phyloP scores from a whole-genome alignment of 1,140 invertebrate species.

The Drosophila simulans region DNA sequence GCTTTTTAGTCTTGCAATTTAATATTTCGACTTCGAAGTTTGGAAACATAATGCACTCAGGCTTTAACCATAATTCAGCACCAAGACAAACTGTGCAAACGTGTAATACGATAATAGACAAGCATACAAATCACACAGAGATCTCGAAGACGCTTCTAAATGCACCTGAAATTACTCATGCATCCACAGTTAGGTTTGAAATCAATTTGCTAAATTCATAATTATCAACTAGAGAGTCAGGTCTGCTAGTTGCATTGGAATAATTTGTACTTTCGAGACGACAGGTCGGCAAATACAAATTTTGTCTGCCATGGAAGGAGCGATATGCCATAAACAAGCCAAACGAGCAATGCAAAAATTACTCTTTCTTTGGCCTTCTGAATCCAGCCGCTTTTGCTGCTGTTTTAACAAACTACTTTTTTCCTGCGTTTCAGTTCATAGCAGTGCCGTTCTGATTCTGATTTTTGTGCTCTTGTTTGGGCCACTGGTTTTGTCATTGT shows the following conservation, averaged over 20 bases:
- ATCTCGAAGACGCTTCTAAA: neutral
- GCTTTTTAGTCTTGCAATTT: neutral
- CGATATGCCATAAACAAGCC: conserved; percentile 73
- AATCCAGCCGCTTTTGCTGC: conserved; percentile 5
- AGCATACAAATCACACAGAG: neutral
- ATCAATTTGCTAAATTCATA: conserved; percentile 35
- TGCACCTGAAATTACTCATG: neutral
- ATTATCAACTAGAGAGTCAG: conserved; percentile 11
- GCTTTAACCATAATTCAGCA: neutral
- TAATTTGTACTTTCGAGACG: conserved; percentile 42
- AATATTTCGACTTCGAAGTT: neutral
- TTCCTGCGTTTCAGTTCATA: conserved; percentile 12
- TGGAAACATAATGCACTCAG: neutral
- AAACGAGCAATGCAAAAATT: conserved; percentile 44
- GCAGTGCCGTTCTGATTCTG: conserved; percentile 19
- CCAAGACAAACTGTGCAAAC: neutral
- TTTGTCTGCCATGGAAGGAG: conserved; percentile 61
- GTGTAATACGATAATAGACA: too few relatives aligned
- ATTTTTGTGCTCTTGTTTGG: conserved; percentile 43
- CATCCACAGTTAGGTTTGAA: neutral
- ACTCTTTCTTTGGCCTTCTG: conserved; percentile 33
- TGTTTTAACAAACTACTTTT: conserved; percentile 30
- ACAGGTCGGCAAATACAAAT: conserved; percentile 54
- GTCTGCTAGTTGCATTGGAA: conserved; percentile 30
- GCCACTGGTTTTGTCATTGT: conserved; percentile 64